These are phyloP conservation scores for Bovichtus diacanthus DNA, from an alignment of 2,797 vertebrate genomes.

Conservation along the genomic window DNA sequence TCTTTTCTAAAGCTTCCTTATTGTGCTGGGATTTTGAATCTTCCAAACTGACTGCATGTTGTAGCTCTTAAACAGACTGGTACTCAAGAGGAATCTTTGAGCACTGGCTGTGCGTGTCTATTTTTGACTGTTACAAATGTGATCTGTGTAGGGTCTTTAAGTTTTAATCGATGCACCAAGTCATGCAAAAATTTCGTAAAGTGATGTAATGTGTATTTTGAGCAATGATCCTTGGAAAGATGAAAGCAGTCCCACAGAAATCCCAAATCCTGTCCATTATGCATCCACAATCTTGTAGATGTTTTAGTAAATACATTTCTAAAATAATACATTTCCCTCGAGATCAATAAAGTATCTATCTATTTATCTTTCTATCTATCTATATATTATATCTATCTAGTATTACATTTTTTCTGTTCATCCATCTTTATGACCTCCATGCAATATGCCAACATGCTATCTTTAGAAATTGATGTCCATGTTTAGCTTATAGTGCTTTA, in stretches of 20 bases:
- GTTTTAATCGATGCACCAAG: background rate
- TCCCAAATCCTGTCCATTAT: background rate
- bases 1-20: background rate
- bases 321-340: too few relatives aligned
- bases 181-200: background rate
- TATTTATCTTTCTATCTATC: too few relatives aligned
- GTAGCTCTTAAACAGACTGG: background rate
- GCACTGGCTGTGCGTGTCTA: background rate
- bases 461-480: background rate
- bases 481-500: constrained; percentile 5
- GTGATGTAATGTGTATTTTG: background rate
- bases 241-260: background rate
- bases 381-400: too few relatives aligned
- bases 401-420: background rate
- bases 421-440: background rate
- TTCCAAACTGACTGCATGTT: background rate
- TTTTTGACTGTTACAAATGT: background rate
- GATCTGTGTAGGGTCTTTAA: background rate
- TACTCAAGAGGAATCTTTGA: background rate
- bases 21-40: background rate
- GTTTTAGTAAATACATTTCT: too few relatives aligned
- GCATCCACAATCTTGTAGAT: background rate
- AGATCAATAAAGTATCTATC: too few relatives aligned
- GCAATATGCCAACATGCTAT: constrained; percentile 3
- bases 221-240: constrained; percentile 1